phyloP scores from a whole-genome alignment of 2,888 invertebrate species.

The Synergus laeviventris region DNA sequence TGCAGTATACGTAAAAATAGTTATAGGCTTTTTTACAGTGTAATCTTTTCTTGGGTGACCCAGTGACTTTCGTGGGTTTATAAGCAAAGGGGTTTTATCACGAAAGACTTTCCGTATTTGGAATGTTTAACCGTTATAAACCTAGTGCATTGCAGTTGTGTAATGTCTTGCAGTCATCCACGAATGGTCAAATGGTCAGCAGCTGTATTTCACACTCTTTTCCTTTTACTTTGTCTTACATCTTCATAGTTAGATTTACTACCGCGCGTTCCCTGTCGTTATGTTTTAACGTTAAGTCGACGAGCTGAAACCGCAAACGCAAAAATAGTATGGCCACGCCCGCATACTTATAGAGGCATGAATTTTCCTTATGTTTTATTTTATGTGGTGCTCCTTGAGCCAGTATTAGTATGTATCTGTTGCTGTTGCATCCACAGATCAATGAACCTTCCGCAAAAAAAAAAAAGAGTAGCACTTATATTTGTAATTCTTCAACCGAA shows the following conservation, averaged over 20 bases:
- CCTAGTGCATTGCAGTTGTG: conserved; percentile 18
- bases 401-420: background rate
- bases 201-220: conserved; percentile 37
- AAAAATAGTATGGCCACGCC: conserved; percentile 32
- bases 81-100: background rate
- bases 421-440: background rate
- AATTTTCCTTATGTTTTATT: conserved; percentile 2
- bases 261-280: conserved; percentile 11
- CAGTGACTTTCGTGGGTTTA: background rate
- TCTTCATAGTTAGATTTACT: conserved; percentile 25
- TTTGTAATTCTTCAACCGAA: no score
- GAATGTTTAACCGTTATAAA: conserved; percentile 27
- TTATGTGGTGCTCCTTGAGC: conserved; percentile 4
- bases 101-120: background rate
- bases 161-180: conserved; percentile 29
- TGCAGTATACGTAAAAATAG: no score
- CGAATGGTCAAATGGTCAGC: conserved; percentile 20
- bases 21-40: no score
- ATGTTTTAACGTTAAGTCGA: background rate
- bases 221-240: conserved; percentile 11
- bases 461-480: background rate
- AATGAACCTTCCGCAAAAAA: background rate
- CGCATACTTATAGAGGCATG: conserved; percentile 26
- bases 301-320: conserved; percentile 27
- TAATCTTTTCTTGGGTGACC: background rate